Percentiles rank a stretch among this genome's conserved stretches.
Conservation (phyloP, 2,888 invertebrate genomes). For the Teleogryllus oceanicus region DNA sequence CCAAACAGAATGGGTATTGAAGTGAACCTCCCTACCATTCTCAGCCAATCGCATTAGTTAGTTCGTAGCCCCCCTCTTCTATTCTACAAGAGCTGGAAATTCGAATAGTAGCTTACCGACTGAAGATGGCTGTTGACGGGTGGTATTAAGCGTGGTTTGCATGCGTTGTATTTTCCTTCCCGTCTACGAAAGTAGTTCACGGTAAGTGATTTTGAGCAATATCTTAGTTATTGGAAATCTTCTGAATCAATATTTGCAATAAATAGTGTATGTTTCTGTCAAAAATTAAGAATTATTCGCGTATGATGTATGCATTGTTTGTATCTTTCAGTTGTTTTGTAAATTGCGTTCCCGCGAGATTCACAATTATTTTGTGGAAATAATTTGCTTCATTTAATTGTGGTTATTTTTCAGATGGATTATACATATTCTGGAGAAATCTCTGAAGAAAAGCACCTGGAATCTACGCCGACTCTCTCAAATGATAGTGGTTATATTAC, state of each 20-base stretch:
- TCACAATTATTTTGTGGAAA: no score
- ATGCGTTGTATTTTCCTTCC: background rate
- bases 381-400: no score
- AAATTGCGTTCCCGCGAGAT: background rate
- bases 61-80: background rate
- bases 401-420: background rate
- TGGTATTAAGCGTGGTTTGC: background rate
- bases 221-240: no score
- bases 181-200: background rate
- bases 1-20: no score
- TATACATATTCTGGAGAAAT: background rate
- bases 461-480: background rate
- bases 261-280: background rate
- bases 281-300: background rate
- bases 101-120: background rate
- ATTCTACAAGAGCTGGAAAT: background rate
- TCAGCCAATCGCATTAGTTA: background rate
- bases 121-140: background rate
- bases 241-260: background rate
- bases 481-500: slow-evolving; percentile 28
- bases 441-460: background rate
- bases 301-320: background rate
- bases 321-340: background rate
- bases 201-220: background rate
- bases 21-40: background rate